Evolutionary conservation across 2,797 vertebrate genomes (phyloP), one percentile per base, ranked within the genome.

Genomic region (Geotrypetes seraphini): DNA sequence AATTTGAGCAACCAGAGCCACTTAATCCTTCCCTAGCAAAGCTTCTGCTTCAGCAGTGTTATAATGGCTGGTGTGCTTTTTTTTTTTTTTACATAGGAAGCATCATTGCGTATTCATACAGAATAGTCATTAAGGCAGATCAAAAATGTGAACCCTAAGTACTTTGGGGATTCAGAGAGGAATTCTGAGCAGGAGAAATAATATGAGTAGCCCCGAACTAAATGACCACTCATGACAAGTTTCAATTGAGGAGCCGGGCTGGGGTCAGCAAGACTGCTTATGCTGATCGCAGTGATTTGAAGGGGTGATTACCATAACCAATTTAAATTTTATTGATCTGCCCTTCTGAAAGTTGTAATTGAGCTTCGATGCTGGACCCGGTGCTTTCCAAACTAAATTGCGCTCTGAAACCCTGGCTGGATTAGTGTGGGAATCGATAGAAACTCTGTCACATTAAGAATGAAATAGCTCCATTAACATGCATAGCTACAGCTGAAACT

Each of bases 251-350:
- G 78, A 78, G 61, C 71, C 60, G 69, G 81, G 73, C 84, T 83
- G 71, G 85, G 86, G 83, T 91, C 86, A 91, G 86, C 88, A 87
- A n/a, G 84, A 88, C 88, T 88, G 84, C 78, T 86, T 85, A 88
- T 88, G 86, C 85, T 90, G 89, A 92, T 90, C 77, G 55, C 71
- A 73, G 78, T 87, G 86, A 90, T 91, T 89, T 87, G 82, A 85
- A 78, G 64, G 80, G 82, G 79, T 84, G 84, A 93, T 95, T 92
- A 93, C 88, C 89, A 92, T 90, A 88, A 92, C 85, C 89, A 91
- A 94, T 95, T 91, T 94, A 92, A 90, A 91, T 91, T 79, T 82
- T 93, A 96, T 95, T 87, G 92, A 96, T 94, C 86, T 81, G 66
- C 72, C 78, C 83, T 89, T 83, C 78, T 63, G 66, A 80, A 75